Evolutionary conservation across 2,113 vertebrate species (phyloP), one percentile per base, ranked within the genome.

Genomic region (Eptesicus fuscus): DNA sequence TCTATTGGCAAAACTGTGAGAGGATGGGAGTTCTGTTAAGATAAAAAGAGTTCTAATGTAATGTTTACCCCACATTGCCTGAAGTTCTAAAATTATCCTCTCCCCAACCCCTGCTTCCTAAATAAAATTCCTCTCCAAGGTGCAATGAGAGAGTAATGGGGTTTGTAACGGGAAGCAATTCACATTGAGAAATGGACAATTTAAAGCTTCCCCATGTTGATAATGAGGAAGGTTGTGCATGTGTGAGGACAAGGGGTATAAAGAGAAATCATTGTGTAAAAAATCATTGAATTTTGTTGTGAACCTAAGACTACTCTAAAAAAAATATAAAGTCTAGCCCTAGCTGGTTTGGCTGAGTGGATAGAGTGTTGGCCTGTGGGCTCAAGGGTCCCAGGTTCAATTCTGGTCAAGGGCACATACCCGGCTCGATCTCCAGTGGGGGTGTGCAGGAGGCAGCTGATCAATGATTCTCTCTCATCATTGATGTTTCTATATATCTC

Each of bases 71-170:
- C n/a, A 49, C 13, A 42, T 32, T 76, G 23, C 53, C 37, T 30
- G 37, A 61, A 59, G 40, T 56, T 91, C 73, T 80, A 93, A 87
- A 88, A 61, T 90, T 51, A 90, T 25, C 6, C n/a, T 90, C 20
- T 47, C 1, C 2, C 32, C 1, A 53, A 28, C 53, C 7, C 12
- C 25, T 32, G 25, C 79, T 89, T 93, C 59, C 59, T 88, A 82
- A 91, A 65, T 74, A 80, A 93, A 86, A 84, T 80, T 93, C 7
- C 25, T 77, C 40, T 71, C n/a, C 30, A 71, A 82, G n/a, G n/a
- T 59, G 10, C 37, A n/a, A 76, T 79, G 32, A 89, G 28, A 82
- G 84, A 49, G 35, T 70, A 91, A 76, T 76, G 77, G 79, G n/a
- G 30, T 82, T 71, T 23, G 44, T 37, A 89, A 25, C 10, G 47